Evolutionary conservation across 1,140 invertebrate species (phyloP).

Genomic region (Tetraneura akinire): DNA sequence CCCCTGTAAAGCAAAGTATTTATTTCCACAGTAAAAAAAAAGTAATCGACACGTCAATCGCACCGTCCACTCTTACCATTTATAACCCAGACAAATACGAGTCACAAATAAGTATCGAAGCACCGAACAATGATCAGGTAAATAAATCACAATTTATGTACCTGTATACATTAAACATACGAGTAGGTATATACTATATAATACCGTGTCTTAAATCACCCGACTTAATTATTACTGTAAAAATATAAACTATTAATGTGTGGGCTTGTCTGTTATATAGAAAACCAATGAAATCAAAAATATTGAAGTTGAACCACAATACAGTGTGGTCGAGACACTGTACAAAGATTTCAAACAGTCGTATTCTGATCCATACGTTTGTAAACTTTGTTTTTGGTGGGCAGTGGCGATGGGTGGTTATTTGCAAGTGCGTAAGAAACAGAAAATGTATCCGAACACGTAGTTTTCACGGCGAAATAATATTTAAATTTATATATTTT

Average conservation of each 20-base stretch:
- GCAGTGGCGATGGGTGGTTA: slow-evolving; percentile 43
- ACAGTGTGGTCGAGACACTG: neutral
- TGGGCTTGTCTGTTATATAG: neutral
- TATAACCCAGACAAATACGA: slow-evolving; percentile 5
- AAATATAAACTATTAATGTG: neutral
- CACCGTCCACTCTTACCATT: slow-evolving; percentile 9
- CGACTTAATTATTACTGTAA: too few relatives aligned
- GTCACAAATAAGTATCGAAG: neutral
- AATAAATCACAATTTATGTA: too few relatives aligned
- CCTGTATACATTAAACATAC: too few relatives aligned
- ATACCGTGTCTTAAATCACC: too few relatives aligned
- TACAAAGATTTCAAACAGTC: slow-evolving; percentile 38
- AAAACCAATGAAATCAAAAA: neutral
- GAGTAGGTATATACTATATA: too few relatives aligned
- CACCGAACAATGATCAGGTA: neutral
- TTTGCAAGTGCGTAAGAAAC: neutral
- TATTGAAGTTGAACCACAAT: neutral
- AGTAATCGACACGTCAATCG: neutral
- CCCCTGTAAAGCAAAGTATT: slow-evolving; percentile 12
- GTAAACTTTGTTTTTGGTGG: slow-evolving; percentile 44
- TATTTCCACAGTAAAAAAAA: slow-evolving; percentile 43
- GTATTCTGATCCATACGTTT: slow-evolving; percentile 39
- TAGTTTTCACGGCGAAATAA: too few relatives aligned
- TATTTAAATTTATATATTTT: neutral
- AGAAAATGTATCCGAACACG: neutral